Base-by-base conservation (phyloP, 1,140 invertebrate genomes). In the Papilio aristodemus region DNA sequence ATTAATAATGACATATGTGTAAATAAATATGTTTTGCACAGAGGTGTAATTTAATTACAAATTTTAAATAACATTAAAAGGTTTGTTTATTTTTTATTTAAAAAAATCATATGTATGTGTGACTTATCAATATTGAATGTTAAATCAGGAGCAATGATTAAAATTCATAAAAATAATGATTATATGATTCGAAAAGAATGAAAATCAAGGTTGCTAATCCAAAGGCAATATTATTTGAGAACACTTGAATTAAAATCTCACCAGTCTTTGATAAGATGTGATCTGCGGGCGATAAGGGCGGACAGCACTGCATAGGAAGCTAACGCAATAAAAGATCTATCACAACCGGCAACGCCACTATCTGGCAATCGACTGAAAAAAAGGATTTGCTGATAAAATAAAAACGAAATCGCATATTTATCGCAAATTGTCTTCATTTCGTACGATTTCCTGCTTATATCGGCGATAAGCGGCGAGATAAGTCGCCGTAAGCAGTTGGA, bases 361-460 rank as follows among this genome's bases (percentile, higher is more conserved):
- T 91, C 88, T 82, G 66, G 63, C 79, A 38, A 89, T 89, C 84
- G 85, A 90, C 88, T 89, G 84, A 89, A 87, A 83, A n/a, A 83
- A 74, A 71, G 76, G 81, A 82, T 87, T 87, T 80, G 67, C 71
- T 74, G 84, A 89, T 88, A 87, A 84, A 77, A 72, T 66, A 76
- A 78, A 85, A 86, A 85, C n/a, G 74, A 82, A 87, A 90, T 85
- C 85, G 83, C 68, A 80, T 68, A 77, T 80, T 84, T 91, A 91
- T 89, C 89, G 80, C 81, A 86, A 89, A 80, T 89, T 88, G 84
- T 83, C 77, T 83, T 71, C 70, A 82, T 85, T 81, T 78, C 69
- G 63, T 79, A 71, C 74, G 80, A 87, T 89, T 87, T 85, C 81
- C 79, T 80, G 71, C 78, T 81, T 80, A 84, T 79, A 76, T 80